phyloP scores from a whole-genome alignment of 2,113 vertebrate species.

The Mungos mungo region DNA sequence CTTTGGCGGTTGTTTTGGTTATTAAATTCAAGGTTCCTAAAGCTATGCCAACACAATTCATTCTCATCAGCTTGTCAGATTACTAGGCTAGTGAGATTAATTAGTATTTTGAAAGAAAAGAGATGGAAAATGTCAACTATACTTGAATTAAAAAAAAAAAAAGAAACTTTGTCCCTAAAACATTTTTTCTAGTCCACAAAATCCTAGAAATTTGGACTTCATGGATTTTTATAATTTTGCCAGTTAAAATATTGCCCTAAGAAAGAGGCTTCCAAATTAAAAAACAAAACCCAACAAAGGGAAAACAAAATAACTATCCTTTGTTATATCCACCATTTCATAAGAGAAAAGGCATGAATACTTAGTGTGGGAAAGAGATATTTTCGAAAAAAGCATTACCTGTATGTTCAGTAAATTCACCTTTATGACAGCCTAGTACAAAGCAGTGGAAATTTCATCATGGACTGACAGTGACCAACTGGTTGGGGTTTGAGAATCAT shows the following conservation, averaged over 20 bases:
- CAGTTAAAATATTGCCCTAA: not conserved
- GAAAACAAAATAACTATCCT: not conserved
- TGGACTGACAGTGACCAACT: not conserved
- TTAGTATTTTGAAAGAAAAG: slow-evolving; percentile 43
- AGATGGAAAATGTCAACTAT: not conserved
- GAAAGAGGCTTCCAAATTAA: not conserved
- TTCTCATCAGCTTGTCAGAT: not conserved
- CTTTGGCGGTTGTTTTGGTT: not conserved
- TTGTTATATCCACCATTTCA: not conserved
- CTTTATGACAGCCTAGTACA: not conserved
- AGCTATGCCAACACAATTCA: not conserved
- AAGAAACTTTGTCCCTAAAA: not conserved
- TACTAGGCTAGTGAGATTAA: not conserved
- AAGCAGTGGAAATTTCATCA: not conserved
- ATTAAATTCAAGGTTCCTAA: slow-evolving; percentile 24
- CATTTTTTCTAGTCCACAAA: slow-evolving; percentile 25
- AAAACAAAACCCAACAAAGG: not conserved
- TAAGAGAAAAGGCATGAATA: not conserved
- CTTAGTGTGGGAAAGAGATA: not conserved
- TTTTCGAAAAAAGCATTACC: not conserved
- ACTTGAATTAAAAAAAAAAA: not conserved
- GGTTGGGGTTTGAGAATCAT: not conserved
- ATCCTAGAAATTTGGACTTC: not conserved
- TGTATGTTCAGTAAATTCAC: not conserved
- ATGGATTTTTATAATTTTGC: not conserved